These are phyloP conservation scores for Drosophila mayri DNA, from an alignment of 1,140 invertebrate species.

Conservation along the genomic window DNA sequence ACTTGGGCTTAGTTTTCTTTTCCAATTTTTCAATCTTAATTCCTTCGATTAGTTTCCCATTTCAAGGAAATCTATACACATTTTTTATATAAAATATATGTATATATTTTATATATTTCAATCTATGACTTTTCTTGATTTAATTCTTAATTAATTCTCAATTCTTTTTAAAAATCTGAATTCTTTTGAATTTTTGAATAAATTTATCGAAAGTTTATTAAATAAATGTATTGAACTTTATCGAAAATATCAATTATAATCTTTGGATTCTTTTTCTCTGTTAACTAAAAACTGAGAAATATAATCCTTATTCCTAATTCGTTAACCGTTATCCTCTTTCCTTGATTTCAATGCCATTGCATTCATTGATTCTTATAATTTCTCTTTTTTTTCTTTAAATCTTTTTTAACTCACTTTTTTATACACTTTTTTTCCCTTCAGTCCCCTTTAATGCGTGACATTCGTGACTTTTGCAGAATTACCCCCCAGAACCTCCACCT, in stretches of 20 bases:
- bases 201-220: no score
- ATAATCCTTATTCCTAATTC: not conserved
- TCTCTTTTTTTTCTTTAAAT: not conserved
- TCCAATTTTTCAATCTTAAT: not conserved
- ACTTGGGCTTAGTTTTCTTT: not conserved
- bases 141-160: no score
- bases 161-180: no score
- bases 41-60: not conserved
- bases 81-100: no score
- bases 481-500: not conserved
- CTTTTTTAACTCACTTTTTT: not conserved
- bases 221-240: no score
- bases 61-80: not conserved
- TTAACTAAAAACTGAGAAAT: not conserved
- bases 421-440: conserved; percentile 1
- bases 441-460: conserved; percentile 28
- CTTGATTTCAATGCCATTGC: conserved; percentile 16
- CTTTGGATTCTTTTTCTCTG: no score
- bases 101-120: no score
- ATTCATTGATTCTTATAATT: conserved; percentile 6
- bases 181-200: not conserved
- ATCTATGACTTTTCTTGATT: no score
- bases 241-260: no score
- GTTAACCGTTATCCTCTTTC: no score
- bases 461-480: conserved; percentile 38